Percentiles rank a stretch among this genome's conserved stretches.
phyloP scores from a whole-genome alignment of 2,888 invertebrate species.

The Fragum fragum region DNA sequence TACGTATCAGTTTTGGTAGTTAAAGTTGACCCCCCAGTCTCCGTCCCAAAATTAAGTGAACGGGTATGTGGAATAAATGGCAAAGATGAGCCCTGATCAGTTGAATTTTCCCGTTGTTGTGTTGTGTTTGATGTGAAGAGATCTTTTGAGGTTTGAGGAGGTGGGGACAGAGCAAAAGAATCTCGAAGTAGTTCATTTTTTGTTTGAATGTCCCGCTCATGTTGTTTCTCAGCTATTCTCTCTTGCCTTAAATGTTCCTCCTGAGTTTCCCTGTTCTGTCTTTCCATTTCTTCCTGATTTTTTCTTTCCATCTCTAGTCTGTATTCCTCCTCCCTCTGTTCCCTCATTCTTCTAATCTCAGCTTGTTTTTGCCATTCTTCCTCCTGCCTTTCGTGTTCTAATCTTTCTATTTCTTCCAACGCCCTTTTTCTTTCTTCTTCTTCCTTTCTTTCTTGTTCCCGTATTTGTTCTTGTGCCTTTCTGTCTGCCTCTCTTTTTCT shows the following conservation, averaged over 20 bases:
- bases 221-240: conserved; percentile 8
- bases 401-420: not conserved
- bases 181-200: conserved; percentile 25
- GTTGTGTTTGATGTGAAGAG: not conserved
- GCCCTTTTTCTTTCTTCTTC: conserved; percentile 6
- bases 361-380: conserved; percentile 9
- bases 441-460: conserved; percentile 12
- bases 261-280: conserved; percentile 4
- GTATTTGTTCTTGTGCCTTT: not conserved
- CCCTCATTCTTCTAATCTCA: conserved; percentile 12
- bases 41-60: conserved; percentile 17
- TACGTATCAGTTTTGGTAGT: conserved; percentile 26
- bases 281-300: conserved; percentile 9
- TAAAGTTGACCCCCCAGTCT: not conserved
- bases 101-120: conserved; percentile 16
- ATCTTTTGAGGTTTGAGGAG: not conserved
- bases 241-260: conserved; percentile 3
- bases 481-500: conserved; percentile 1
- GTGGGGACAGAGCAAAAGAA: conserved; percentile 6
- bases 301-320: conserved; percentile 24
- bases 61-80: conserved; percentile 45
- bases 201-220: conserved; percentile 11
- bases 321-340: conserved; percentile 17
- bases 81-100: conserved; percentile 38
- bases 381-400: conserved; percentile 17